Evolutionary conservation across 2,113 vertebrate species (phyloP), one percentile per base, ranked within the genome.

Genomic region (Menidia beryllina): DNA sequence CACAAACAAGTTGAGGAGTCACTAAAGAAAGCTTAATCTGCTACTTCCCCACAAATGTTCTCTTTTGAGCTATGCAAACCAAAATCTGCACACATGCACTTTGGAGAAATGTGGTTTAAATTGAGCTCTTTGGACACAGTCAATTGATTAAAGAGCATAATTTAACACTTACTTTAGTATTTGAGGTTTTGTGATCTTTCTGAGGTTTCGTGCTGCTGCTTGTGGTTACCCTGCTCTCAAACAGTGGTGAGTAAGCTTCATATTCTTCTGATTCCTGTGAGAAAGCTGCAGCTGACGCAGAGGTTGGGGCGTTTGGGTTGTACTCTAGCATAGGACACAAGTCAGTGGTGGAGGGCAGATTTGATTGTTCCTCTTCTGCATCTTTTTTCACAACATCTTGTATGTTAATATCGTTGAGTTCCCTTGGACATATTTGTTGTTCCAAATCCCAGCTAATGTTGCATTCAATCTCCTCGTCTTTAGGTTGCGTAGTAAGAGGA

Each of bases 381-480:
- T 77, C 59, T 13, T 9, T 39, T 73, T 80, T 69, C 17, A 81
- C 24, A 19, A 7, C 21, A 11, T 20, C 60, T 62, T 34, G 8
- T 4, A 12, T 2, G 13, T 26, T 19, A 9, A 30, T 10, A 14
- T 6, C 30, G 17, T 68, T 30, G 6, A 14, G 5, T 43, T 20
- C 54, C 4, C n/a, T 50, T 12, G 11, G 34, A 0, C 1, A n/a
- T 24, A 55, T 27, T 27, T 49, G 47, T 27, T 39, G 38, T 34
- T 69, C 23, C 49, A 27, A 8, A 54, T 1, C 27, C 4, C 3
- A 58, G 7, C 11, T 38, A 45, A 77, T 48, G 1, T 61, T 66
- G 53, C 6, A 59, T 45, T 86, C 82, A 41, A 11, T 41, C 54
- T 34, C 9, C 56, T 81, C 79, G 39, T 75, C 72, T 72, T 87